Percentiles rank a stretch among this genome's conserved stretches.
These are phyloP conservation scores for Chloropsis hardwickii DNA, from an alignment of 2,113 vertebrate genomes.

Conservation along the genomic window DNA sequence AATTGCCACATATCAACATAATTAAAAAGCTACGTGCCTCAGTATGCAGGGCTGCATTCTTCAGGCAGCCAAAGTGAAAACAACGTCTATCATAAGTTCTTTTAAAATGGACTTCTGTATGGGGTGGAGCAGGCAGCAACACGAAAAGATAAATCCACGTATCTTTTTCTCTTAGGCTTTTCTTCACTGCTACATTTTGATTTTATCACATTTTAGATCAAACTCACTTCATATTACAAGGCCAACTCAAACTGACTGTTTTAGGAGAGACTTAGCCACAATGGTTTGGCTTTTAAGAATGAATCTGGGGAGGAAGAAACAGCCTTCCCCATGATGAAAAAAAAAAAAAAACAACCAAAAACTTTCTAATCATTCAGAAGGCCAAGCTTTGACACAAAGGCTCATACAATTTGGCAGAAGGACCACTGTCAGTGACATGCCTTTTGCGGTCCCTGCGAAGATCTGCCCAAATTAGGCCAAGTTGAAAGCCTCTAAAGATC, in stretches of 20 bases:
- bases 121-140: slow-evolving; percentile 35
- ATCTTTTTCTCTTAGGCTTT: background rate
- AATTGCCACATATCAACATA: slow-evolving; percentile 57
- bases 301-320: background rate
- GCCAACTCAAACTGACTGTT: background rate
- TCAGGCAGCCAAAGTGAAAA: slow-evolving; percentile 26
- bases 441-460: slow-evolving; percentile 29
- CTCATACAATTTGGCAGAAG: slow-evolving; percentile 6
- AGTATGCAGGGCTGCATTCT: background rate
- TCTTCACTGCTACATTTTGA: background rate
- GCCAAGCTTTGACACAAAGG: slow-evolving; percentile 5
- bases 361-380: background rate
- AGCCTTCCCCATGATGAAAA: background rate
- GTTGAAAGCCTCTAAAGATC: background rate
- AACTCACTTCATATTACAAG: background rate
- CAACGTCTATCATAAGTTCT: background rate
- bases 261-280: background rate
- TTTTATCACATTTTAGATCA: slow-evolving; percentile 27
- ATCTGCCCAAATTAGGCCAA: slow-evolving; percentile 59
- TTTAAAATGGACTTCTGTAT: slow-evolving; percentile 17
- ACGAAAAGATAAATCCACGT: slow-evolving; percentile 12
- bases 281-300: slow-evolving; percentile 5
- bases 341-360: background rate
- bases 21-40: slow-evolving; percentile 49
- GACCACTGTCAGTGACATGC: background rate